phyloP scores from a whole-genome alignment of 2,888 invertebrate species.

The Patella ulyssiponensis region DNA sequence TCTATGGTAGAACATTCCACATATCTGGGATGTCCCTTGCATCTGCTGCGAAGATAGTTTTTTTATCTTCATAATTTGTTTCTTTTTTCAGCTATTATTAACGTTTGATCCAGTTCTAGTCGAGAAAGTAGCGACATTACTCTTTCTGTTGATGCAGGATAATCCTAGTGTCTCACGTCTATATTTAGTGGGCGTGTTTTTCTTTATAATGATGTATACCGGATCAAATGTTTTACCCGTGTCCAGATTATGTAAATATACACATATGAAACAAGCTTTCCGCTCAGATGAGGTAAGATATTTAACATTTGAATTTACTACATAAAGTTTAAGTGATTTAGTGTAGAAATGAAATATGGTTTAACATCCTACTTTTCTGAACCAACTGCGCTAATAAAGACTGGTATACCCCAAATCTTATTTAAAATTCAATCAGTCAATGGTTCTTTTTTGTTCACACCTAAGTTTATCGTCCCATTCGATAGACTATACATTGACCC shows the following conservation, averaged over 20 bases:
- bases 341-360: too few species aligned
- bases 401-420: too few species aligned
- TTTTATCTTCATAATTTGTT: background rate
- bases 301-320: too few species aligned
- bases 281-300: constrained; percentile 85
- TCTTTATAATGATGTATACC: constrained; percentile 98
- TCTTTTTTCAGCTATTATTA: constrained; percentile 79
- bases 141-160: constrained; percentile 85
- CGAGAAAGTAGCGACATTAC: constrained; percentile 92
- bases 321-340: background rate
- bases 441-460: too few species aligned
- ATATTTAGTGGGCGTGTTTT: constrained; percentile 96
- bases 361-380: too few species aligned
- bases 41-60: background rate
- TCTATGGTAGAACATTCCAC: too few species aligned
- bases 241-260: constrained; percentile 92
- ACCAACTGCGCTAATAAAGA: too few species aligned
- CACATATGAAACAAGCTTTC: constrained; percentile 96
- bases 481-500: too few species aligned
- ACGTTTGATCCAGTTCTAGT: constrained; percentile 98
- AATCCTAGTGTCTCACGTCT: constrained; percentile 95
- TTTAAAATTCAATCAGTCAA: too few species aligned
- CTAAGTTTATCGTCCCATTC: too few species aligned
- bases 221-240: constrained; percentile 97
- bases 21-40: background rate